These are phyloP conservation scores for Hassar affinis DNA, from an alignment of 2,113 vertebrate genomes.

Conservation along the genomic window DNA sequence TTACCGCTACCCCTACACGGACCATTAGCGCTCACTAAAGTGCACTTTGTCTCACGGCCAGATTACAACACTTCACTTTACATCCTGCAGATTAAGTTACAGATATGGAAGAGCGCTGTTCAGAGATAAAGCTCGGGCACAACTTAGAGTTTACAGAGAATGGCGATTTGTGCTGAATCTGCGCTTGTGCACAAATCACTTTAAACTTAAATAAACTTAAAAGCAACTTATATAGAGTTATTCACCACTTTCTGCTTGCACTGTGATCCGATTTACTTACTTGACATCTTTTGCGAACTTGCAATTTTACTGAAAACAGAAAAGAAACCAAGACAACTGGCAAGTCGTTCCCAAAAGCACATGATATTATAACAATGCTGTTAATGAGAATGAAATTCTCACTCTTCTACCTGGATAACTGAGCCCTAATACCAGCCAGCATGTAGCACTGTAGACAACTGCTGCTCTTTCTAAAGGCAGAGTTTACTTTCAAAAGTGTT, in stretches of 20 bases:
- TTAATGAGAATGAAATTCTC: neutral
- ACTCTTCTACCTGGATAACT: no score
- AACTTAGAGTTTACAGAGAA: neutral
- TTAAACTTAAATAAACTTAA: neutral
- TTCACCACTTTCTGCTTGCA: neutral
- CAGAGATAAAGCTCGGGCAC: neutral
- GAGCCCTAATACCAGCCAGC: neutral
- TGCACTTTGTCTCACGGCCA: constrained; percentile 47
- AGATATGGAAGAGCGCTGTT: constrained; percentile 18
- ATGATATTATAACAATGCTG: no score
- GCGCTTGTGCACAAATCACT: neutral
- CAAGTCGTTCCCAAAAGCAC: neutral
- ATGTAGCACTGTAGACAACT: neutral
- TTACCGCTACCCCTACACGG: constrained; percentile 9
- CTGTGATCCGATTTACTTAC: neutral
- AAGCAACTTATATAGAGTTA: neutral
- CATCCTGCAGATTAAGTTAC: constrained; percentile 48
- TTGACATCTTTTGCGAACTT: neutral
- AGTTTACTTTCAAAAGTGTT: constrained; percentile 26
- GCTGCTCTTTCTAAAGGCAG: neutral
- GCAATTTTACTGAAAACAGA: neutral
- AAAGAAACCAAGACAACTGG: neutral
- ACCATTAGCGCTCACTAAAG: constrained; percentile 38
- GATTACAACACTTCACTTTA: constrained; percentile 31
- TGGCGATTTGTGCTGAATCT: neutral